These are phyloP conservation scores for Micronycteris hirsuta DNA, from an alignment of 2,113 vertebrate species.

Conservation along the genomic window DNA sequence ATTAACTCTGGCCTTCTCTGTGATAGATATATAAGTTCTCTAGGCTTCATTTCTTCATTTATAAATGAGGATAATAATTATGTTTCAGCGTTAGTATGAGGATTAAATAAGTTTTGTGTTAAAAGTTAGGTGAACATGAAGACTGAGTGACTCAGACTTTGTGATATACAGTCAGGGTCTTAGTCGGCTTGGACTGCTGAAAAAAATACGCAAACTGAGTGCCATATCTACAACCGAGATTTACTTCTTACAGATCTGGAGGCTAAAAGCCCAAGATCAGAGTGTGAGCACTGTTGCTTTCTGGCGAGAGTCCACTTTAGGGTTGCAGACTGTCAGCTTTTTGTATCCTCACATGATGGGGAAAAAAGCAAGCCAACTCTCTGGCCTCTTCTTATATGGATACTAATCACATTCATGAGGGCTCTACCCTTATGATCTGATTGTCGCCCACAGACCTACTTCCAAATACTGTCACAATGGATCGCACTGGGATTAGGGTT, in stretches of 20 bases:
- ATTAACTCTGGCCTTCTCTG: not conserved
- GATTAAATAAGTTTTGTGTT: not conserved
- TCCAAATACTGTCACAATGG: not conserved
- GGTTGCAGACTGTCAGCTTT: not conserved
- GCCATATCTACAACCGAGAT: not conserved
- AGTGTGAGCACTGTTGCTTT: not conserved
- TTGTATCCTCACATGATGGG: not conserved
- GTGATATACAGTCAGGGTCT: not conserved
- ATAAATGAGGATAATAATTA: not conserved
- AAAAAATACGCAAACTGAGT: not conserved
- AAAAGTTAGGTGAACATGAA: not conserved
- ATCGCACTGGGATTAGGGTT: not conserved
- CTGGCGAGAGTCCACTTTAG: not conserved
- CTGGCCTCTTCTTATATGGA: not conserved
- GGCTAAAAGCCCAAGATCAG: not conserved
- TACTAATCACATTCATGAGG: not conserved
- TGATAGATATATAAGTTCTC: not conserved
- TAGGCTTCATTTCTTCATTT: not conserved
- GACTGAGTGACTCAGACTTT: not conserved
- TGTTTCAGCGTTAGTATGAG: not conserved
- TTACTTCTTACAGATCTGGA: not conserved
- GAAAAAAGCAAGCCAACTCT: not conserved
- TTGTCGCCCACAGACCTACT: not conserved
- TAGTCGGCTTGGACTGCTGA: not conserved
- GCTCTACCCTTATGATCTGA: not conserved